These are phyloP conservation scores for Gnatocerus cornutus DNA, from an alignment of 2,888 invertebrate species.

Conservation along the genomic window DNA sequence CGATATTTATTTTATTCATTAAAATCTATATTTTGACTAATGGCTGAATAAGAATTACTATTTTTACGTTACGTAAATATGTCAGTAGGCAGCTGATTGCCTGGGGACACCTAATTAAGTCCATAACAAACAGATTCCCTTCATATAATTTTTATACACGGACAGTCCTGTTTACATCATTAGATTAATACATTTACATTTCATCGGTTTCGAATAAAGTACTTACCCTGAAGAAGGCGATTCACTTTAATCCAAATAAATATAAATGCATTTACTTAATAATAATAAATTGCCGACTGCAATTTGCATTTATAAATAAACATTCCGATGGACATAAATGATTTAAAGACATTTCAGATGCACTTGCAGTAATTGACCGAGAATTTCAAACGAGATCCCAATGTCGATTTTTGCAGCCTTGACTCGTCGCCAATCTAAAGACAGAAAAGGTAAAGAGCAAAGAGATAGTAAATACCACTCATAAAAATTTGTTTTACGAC, in stretches of 20 bases:
- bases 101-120: conserved; percentile 26
- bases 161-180: conserved; percentile 48
- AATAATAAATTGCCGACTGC: conserved; percentile 48
- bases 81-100: conserved; percentile 17
- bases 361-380: conserved; percentile 30
- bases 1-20: conserved; percentile 19
- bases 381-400: conserved; percentile 3
- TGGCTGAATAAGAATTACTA: conserved; percentile 13
- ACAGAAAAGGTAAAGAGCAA: conserved; percentile 1
- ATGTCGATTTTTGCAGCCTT: conserved; percentile 8
- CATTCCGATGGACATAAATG: conserved; percentile 33
- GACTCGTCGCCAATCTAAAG: conserved; percentile 5
- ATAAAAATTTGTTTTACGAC: neutral
- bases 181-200: conserved; percentile 48
- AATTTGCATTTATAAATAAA: conserved; percentile 52
- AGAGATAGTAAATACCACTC: too few relatives aligned
- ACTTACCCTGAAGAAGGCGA: conserved; percentile 43
- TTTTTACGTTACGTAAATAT: conserved; percentile 27
- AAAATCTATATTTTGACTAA: conserved; percentile 7
- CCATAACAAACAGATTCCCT: conserved; percentile 32
- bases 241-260: conserved; percentile 47
- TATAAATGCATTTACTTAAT: conserved; percentile 46
- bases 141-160: conserved; percentile 27
- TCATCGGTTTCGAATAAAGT: conserved; percentile 45
- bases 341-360: conserved; percentile 47